A percentile compares a stretch with the other conserved stretches of the same genome.
phyloP scores from a whole-genome alignment of 2,888 invertebrate species.

The Amiota mariae region DNA sequence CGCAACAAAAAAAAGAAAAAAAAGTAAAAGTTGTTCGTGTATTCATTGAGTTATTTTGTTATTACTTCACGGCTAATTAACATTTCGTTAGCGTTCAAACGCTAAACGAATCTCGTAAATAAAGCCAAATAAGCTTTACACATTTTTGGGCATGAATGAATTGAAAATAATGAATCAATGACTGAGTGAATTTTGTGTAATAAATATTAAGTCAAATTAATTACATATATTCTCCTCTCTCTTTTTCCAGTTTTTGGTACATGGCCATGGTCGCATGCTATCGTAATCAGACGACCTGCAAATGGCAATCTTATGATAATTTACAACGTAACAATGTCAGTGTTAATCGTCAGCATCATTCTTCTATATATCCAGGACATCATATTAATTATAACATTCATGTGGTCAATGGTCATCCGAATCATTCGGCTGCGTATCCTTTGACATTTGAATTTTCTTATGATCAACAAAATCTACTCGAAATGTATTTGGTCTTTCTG shows the following conservation, averaged over 20 bases:
- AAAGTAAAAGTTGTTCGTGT: too few relatives aligned
- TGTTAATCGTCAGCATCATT: neutral
- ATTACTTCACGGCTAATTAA: too few relatives aligned
- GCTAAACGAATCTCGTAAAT: too few relatives aligned
- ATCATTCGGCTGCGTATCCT: constrained; percentile 85
- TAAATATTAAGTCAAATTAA: too few relatives aligned
- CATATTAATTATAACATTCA: constrained; percentile 89
- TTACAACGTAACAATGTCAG: constrained; percentile 44
- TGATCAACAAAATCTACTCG: constrained; percentile 93
- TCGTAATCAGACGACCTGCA: constrained; percentile 84
- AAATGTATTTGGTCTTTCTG: constrained; percentile 91
- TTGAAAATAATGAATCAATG: too few relatives aligned
- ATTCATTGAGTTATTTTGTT: too few relatives aligned
- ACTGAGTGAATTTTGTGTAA: too few relatives aligned
- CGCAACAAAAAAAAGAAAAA: too few relatives aligned
- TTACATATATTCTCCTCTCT: neutral
- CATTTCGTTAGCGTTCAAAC: too few relatives aligned
- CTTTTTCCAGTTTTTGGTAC: constrained; percentile 90
- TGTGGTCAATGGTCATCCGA: constrained; percentile 97
- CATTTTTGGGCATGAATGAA: too few relatives aligned
- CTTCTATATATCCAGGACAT: constrained; percentile 12
- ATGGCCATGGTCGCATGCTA: constrained; percentile 95
- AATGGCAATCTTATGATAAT: constrained; percentile 85
- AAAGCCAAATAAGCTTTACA: too few relatives aligned
- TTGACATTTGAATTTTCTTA: constrained; percentile 97